Percentiles rank a stretch among this genome's conserved stretches.
phyloP scores from a whole-genome alignment of 1,140 invertebrate genomes.

The Bursaphelenchus mucronatus region DNA sequence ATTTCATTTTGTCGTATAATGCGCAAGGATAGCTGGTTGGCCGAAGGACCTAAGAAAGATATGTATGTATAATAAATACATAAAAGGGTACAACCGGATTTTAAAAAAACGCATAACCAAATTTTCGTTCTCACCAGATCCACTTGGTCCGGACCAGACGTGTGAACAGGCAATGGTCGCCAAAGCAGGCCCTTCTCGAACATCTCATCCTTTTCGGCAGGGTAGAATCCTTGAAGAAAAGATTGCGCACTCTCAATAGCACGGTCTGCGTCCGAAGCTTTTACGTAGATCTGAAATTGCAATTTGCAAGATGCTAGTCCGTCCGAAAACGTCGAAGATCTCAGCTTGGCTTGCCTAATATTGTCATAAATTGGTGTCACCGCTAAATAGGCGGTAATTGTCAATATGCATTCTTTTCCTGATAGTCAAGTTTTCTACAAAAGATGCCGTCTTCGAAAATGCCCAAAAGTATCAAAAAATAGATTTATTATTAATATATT shows the following conservation, averaged over 20 bases:
- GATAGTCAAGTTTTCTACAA: too few species aligned
- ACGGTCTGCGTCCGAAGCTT: slow-evolving; percentile 27
- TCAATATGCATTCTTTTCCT: too few species aligned
- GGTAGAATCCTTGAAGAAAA: slow-evolving; percentile 29
- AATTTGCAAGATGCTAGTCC: too few species aligned
- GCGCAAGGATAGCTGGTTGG: slow-evolving; percentile 33
- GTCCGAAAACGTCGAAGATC: too few species aligned
- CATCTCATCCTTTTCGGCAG: slow-evolving; percentile 6
- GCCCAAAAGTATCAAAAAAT: too few species aligned
- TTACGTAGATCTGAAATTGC: slow-evolving; percentile 23
- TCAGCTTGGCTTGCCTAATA: too few species aligned
- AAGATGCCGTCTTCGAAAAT: too few species aligned
- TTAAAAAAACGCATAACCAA: slow-evolving; percentile 17
- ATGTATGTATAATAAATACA: too few species aligned
- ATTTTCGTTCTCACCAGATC: not conserved
- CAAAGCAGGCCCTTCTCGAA: slow-evolving; percentile 30
- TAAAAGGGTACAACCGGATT: not conserved
- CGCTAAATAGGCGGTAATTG: too few species aligned
- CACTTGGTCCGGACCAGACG: not conserved
- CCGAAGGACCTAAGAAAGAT: slow-evolving; percentile 29
- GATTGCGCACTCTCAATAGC: slow-evolving; percentile 33
- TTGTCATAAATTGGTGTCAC: too few species aligned
- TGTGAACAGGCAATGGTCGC: slow-evolving; percentile 36
- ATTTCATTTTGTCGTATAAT: slow-evolving; percentile 13
- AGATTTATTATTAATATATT: too few species aligned